phyloP scores from a whole-genome alignment of 2,888 invertebrate species.

The Venusia cambrica region DNA sequence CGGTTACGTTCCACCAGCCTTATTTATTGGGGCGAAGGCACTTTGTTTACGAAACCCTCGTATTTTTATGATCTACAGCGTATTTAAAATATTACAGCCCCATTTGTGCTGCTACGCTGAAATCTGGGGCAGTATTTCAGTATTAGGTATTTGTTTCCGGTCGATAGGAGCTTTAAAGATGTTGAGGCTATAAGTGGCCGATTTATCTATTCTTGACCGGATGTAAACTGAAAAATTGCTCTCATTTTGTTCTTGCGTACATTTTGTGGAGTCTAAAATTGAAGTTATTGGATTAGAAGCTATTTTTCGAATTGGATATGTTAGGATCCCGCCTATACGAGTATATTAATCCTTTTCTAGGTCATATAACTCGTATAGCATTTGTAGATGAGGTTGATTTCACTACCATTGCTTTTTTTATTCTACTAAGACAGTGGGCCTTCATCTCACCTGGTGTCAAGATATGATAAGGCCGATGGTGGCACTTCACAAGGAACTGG shows the following conservation, averaged over 20 bases:
- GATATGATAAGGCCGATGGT: no score
- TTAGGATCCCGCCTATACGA: no score
- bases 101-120: conserved; percentile 34
- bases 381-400: conserved; percentile 3
- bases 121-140: conserved; percentile 33
- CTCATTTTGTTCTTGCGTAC: conserved; percentile 11
- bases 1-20: conserved; percentile 36
- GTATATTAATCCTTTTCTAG: no score
- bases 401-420: no score
- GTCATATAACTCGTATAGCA: no score
- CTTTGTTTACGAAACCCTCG: conserved; percentile 50
- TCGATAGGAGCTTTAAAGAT: conserved; percentile 23
- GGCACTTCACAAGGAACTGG: no score
- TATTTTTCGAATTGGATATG: conserved; percentile 3
- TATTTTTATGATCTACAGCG: conserved; percentile 50
- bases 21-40: conserved; percentile 48
- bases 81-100: conserved; percentile 44
- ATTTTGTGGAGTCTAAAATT: conserved; percentile 9
- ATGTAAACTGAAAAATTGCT: conserved; percentile 15
- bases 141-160: conserved; percentile 24
- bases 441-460: no score
- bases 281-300: no score
- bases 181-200: conserved; percentile 25
- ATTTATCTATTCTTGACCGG: conserved; percentile 25
- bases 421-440: no score